These are phyloP conservation scores for Bursaphelenchus okinawaensis DNA, from an alignment of 2,888 invertebrate genomes.

Conservation along the genomic window DNA sequence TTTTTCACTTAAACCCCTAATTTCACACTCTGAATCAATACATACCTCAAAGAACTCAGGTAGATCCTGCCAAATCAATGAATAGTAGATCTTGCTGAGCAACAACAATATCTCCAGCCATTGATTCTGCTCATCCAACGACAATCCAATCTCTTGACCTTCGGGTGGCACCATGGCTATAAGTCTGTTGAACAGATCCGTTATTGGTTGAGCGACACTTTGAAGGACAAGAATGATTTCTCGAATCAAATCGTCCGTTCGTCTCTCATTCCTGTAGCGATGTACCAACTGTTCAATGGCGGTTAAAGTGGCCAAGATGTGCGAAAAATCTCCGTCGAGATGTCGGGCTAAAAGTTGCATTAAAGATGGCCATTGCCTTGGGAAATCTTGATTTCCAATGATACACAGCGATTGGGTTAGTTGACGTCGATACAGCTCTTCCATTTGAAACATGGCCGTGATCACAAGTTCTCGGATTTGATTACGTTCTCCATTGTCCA, in stretches of 20 bases:
- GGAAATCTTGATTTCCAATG: constrained; percentile 71
- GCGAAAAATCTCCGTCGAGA: constrained; percentile 70
- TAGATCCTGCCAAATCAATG: constrained; percentile 91
- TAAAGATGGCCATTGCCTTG: constrained; percentile 87
- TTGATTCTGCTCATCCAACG: constrained; percentile 8
- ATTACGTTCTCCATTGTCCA: constrained; percentile 34
- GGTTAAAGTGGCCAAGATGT: constrained; percentile 86
- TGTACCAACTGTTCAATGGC: constrained; percentile 95
- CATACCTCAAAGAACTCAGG: constrained; percentile 91
- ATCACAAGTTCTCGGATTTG: constrained; percentile 67
- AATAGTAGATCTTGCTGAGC: constrained; percentile 80
- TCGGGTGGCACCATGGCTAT: constrained; percentile 26
- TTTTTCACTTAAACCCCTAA: too few relatives aligned
- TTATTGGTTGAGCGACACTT: constrained; percentile 80
- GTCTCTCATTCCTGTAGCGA: constrained; percentile 79
- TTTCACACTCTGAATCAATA: too few relatives aligned
- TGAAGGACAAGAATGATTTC: constrained; percentile 95
- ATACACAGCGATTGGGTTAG: constrained; percentile 62
- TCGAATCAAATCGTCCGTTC: constrained; percentile 85
- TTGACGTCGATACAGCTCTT: constrained; percentile 80
- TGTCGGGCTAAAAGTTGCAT: constrained; percentile 87
- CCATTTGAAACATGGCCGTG: constrained; percentile 85
- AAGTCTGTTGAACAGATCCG: constrained; percentile 77
- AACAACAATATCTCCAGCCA: constrained; percentile 34
- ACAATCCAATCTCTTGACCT: constrained; percentile 19